Base-by-base conservation (phyloP, 2,113 vertebrate species). In the Pseudopodoces humilis region DNA sequence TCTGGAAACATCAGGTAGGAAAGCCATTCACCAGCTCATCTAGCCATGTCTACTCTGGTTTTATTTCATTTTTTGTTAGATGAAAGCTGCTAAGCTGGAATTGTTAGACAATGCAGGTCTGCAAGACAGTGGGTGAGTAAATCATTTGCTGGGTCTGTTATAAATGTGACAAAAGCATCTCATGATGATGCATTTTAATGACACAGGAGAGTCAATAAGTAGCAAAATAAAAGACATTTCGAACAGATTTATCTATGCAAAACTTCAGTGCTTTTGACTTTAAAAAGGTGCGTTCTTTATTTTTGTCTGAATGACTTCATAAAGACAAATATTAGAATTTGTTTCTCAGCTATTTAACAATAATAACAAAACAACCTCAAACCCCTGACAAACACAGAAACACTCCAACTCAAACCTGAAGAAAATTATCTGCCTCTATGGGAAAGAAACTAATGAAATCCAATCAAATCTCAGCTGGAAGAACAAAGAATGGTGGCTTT, bases 391-490 rank as follows among this genome's bases (percentile, higher is more conserved):
- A 86, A 63, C 43, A 24, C 68, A 94, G 72, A 88, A 93, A 67
- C 16, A 37, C 30, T 88, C 89, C 58, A 83, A 25, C 75, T 85
- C 85, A 84, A 94, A 91, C 83, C 79, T 83, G 63, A 77, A 70
- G 64, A 88, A 95, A 91, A 86, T 81, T 53, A 90, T 88, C 47
- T 90, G 55, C 85, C 94, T 90, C 94, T 80, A 2, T 92, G 88
- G 92, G 72, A 95, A 96, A 81, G 90, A 86, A 94, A 88, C 71
- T 94, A 94, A 92, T 96, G 95, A 96, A 97, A 96, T 83, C 79
- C 68, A 96, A 96, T 94, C 95, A 96, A 88, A 92, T 94, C 87
- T 92, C 85, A 92, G 85, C 92, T 95, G 85, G 92, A 97, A 88
- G 60, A 96, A 95, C 83, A 75, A 58, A 39, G 87, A 93, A 83